Evolutionary conservation across 2,113 vertebrate species (phyloP), one percentile per base, ranked within the genome.

Genomic region (Sander lucioperca): DNA sequence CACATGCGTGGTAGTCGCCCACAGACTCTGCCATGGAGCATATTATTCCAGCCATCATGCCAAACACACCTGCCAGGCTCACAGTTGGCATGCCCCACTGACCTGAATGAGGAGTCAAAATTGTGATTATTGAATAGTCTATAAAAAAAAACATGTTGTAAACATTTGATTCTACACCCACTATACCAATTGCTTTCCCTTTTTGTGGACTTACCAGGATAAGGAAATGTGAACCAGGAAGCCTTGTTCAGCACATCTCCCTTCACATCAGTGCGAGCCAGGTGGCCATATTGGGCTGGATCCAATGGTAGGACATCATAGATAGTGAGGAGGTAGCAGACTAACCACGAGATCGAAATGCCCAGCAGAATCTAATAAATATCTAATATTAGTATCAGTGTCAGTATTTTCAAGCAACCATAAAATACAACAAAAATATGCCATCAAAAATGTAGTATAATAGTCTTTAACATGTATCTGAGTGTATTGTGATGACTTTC

Each of bases 11-110:
- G 74, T 99, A 99, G 86, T 99, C 97, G 0, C 98, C 98, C 64
- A 99, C 94, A 0, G 98, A 99, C 84, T 99, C 98, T 80, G 97
- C 92, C 96, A 99, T 97, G 72, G 98, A 99, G 70, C 97, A 97
- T 33, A 97, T 94, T 71, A 99, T 95, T 5, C 97, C 98, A 0
- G 97, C 97, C 14, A 97, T 86, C 83, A 98, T 96, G 56, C 98
- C 98, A 1, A 99, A 95, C 82, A 99, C 96, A 13, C 97, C 97
- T 1, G 97, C 97, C 84, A 97, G 82, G 90, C 96, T 99, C 74
- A 99, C 88, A 0, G 96, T 96, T 18, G 98, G 98, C 36, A 90
- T 5, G n/a, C 98, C 97, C 98, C 98, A 99, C 82, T 99, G 97
- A 51, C 98, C 98, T 99, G 91, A 23, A 56, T 2, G 16, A 54